Evolutionary conservation across 2,888 invertebrate species (phyloP), one percentile per base, ranked within the genome.

Genomic region (Noctua comes): DNA sequence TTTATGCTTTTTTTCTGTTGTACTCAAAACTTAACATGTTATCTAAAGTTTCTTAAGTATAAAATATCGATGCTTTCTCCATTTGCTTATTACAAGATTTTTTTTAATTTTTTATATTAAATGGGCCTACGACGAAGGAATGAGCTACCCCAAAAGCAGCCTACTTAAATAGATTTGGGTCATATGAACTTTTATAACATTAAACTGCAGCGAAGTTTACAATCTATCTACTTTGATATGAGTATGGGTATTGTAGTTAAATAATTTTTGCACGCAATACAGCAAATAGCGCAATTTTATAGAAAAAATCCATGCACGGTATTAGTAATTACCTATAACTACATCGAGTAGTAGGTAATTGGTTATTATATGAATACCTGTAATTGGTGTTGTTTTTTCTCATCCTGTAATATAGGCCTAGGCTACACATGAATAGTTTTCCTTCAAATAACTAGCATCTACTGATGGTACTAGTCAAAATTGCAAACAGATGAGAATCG

Each of bases 241-340:
- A 8, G 6, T 59, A 21, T 48, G 1, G 36, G 18, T 24, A 73
- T 36, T 68, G 18, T 11, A 79, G 5, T 68, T 68, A 8, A 54
- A 54, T 74, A 16, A 2, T 46, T 68, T 79, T 62, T 68, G 46
- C 80, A 68, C 46, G 57, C 48, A 75, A 69, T 59, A 66, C 36
- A 79, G n/a, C 16, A 80, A 73, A 80, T 27, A 51, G 16, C 21
- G 40, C 46, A 68, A 54, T 79, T 80, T 51, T 57, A 18, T 36
- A 51, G 24, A 21, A 57, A 80, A 80, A 66, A 48, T 64, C 43
- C 59, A 81, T 65, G 40, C n/a, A 40, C 36, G 5, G 21, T 36
- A 73, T 59, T 8, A 71, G 10, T 66, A 21, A 68, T 54, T 69
- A 59, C 27, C 40, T 51, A 27, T 66, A 70, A 57, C 31, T 65